These are phyloP conservation scores for Limnephilus rhombicus DNA, from an alignment of 2,888 invertebrate genomes.

Conservation along the genomic window DNA sequence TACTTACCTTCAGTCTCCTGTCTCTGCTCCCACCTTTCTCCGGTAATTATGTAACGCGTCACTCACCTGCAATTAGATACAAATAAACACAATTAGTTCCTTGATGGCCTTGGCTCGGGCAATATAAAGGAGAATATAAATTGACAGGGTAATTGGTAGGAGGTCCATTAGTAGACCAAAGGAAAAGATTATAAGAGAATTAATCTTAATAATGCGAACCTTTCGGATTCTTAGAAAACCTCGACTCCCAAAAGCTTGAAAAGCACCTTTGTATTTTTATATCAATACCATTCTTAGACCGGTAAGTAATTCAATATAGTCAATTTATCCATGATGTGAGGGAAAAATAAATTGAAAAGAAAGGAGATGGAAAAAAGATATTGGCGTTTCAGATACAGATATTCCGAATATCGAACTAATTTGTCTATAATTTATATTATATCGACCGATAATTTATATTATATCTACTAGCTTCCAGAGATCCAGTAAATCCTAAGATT, in stretches of 20 bases:
- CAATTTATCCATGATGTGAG: neutral
- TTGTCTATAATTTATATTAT: no score
- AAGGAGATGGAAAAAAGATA: neutral
- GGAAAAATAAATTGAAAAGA: neutral
- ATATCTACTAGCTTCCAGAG: no score
- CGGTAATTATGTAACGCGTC: slow-evolving; percentile 11
- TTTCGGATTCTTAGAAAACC: neutral
- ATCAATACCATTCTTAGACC: neutral
- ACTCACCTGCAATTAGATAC: slow-evolving; percentile 42
- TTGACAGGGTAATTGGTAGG: neutral
- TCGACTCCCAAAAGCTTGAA: neutral
- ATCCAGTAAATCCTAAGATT: no score
- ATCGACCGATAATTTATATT: no score
- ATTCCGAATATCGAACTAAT: no score
- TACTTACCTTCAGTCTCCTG: slow-evolving; percentile 5
- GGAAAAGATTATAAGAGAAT: neutral
- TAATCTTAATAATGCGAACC: neutral
- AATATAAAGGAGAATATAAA: neutral
- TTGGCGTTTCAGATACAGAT: no score
- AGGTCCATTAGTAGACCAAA: neutral
- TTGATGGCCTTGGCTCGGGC: neutral
- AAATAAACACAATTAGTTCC: slow-evolving; percentile 33
- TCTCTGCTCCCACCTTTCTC: neutral
- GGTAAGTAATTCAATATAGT: neutral
- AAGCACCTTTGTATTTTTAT: neutral